Percentiles rank a stretch among this genome's conserved stretches.
These are phyloP conservation scores for Calephelis perditalis DNA, from an alignment of 2,888 invertebrate species.

Conservation along the genomic window DNA sequence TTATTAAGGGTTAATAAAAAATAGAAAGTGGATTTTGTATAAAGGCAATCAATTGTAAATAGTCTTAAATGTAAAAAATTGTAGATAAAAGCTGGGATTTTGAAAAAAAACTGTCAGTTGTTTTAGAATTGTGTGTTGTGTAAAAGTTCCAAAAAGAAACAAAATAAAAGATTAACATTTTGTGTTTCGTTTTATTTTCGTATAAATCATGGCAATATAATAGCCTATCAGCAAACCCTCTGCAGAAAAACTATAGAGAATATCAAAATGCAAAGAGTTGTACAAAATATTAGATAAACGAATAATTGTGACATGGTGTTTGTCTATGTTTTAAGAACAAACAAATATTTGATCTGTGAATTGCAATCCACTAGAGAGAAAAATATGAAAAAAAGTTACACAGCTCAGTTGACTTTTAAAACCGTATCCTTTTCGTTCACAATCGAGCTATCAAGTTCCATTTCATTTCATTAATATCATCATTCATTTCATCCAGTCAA, in stretches of 20 bases:
- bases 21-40: no score
- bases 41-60: no score
- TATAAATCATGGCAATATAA: slow-evolving; percentile 18
- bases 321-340: neutral
- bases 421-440: no score
- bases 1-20: no score
- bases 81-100: no score
- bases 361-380: no score
- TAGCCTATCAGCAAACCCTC: neutral
- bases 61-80: no score
- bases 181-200: slow-evolving; percentile 36
- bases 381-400: no score
- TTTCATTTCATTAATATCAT: no score
- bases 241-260: slow-evolving; percentile 21
- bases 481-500: neutral
- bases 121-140: neutral
- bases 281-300: slow-evolving; percentile 32
- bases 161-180: slow-evolving; percentile 60
- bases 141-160: slow-evolving; percentile 37
- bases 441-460: no score
- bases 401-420: no score
- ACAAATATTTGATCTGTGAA: neutral
- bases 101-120: neutral
- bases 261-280: slow-evolving; percentile 32
- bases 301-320: slow-evolving; percentile 35